These are phyloP conservation scores for Pectinophora gossypiella DNA, from an alignment of 1,140 invertebrate species.

Conservation along the genomic window DNA sequence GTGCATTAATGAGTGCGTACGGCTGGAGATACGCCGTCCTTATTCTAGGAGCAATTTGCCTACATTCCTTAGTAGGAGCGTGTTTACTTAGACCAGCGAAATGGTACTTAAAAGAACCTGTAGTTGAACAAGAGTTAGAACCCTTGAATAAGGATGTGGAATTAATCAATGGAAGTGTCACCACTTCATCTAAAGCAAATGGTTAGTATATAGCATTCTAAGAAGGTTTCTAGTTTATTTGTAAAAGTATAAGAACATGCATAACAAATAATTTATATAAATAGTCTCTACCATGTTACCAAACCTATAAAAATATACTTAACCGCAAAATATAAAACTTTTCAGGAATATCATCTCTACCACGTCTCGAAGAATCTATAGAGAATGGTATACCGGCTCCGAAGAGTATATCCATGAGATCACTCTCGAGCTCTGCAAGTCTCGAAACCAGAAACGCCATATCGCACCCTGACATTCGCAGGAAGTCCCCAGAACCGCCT, in stretches of 20 bases:
- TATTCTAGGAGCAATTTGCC: constrained; percentile 74
- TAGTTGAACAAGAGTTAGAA: constrained; percentile 40
- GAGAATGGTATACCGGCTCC: constrained; percentile 24
- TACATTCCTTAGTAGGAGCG: constrained; percentile 74
- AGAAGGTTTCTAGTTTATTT: too few species aligned
- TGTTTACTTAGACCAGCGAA: constrained; percentile 77
- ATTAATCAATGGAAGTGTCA: constrained; percentile 42
- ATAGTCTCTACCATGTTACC: too few species aligned
- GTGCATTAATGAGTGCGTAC: constrained; percentile 63
- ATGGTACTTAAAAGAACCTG: constrained; percentile 74
- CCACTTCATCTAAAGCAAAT: constrained; percentile 35
- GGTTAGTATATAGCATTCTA: constrained; percentile 27
- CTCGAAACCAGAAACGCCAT: constrained; percentile 49
- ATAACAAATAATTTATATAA: too few species aligned
- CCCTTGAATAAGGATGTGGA: constrained; percentile 47
- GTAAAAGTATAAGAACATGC: too few species aligned
- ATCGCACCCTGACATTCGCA: constrained; percentile 57
- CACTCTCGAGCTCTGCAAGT: constrained; percentile 36
- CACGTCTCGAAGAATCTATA: constrained; percentile 22
- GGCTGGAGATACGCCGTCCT: constrained; percentile 74
- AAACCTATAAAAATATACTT: too few species aligned
- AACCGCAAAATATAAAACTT: too few species aligned
- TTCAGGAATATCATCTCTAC: constrained; percentile 34
- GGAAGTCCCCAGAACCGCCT: constrained; percentile 33
- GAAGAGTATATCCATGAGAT: constrained; percentile 54